Base-by-base conservation (phyloP, 2,797 vertebrate genomes). In the Mormyrops boulengeri region DNA sequence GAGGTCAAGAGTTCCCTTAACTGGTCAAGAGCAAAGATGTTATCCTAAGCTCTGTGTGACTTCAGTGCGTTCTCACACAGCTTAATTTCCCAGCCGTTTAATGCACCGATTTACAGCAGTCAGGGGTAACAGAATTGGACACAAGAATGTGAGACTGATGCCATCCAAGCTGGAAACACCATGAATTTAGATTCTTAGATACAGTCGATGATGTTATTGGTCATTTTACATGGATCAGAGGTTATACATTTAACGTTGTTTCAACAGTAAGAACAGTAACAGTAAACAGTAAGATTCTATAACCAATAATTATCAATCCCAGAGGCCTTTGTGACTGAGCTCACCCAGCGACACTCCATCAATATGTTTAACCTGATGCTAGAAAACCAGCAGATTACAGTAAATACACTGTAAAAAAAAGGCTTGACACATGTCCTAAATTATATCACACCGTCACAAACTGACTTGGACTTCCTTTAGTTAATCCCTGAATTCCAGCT, bases 401-500 rank as follows among this genome's bases (percentile, higher is more conserved):
- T 50, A 73, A 14, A 30, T n/a, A 38, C 9, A 2, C 8, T 60
- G 50, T 34, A 85, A 85, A 17, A 47, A 73, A 7, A 47, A 50
- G 19, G 57, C 41, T 80, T 52, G 9, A 26, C 11, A 53, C 88
- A 82, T 84, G 17, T 26, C n/a, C 8, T 87, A 57, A 62, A 30
- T 57, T 17, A 55, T 38, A 44, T 41, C 53, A 57, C 52, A 44
- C 19, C 30, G 49, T 73, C 62, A 53, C 62, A 89, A 44, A 53
- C 89, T 89, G 86, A 60, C 52, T 49, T 60, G 14, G 34, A 22
- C 60, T 77, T 87, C 17, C 47, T 22, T 30, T 47, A n/a, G 30
- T 80, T 90, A 90, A 88, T 90, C 89, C 50, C 62, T 55, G 9
- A 26, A 41, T 80, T 14, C 22, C 69, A 88, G 26, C 26, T 1